A percentile compares a stretch with the other conserved stretches of the same genome.
Evolutionary conservation across 2,888 invertebrate genomes (phyloP).

Genomic region (Hesperia comma): DNA sequence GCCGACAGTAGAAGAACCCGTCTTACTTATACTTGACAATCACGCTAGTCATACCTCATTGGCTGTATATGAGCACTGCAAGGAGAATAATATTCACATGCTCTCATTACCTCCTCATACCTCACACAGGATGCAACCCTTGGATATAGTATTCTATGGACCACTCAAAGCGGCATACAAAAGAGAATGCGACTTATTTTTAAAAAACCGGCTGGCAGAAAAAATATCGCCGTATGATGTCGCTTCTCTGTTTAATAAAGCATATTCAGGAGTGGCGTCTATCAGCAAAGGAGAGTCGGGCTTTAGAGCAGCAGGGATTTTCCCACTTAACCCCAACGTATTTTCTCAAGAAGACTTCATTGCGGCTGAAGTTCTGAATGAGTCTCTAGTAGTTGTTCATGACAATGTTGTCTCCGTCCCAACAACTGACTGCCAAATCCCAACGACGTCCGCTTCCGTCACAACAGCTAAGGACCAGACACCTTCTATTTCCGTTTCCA

Average conservation of each 20-base stretch:
- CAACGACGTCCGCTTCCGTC: too few relatives aligned
- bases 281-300: slow-evolving; percentile 53
- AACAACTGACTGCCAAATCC: too few relatives aligned
- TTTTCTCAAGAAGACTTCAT: slow-evolving; percentile 49
- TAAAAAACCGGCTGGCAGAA: slow-evolving; percentile 47
- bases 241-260: slow-evolving; percentile 42
- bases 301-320: slow-evolving; percentile 52
- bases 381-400: too few relatives aligned
- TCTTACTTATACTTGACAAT: slow-evolving; percentile 44
- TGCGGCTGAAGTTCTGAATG: too few relatives aligned
- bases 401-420: too few relatives aligned
- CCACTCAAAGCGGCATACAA: slow-evolving; percentile 45
- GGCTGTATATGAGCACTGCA: slow-evolving; percentile 46
- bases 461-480: too few relatives aligned
- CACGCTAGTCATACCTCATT: slow-evolving; percentile 45
- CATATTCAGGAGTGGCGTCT: slow-evolving; percentile 43
- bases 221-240: slow-evolving; percentile 52
- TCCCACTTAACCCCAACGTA: slow-evolving; percentile 49
- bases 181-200: slow-evolving; percentile 50
- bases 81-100: slow-evolving; percentile 43
- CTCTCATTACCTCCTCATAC: slow-evolving; percentile 46
- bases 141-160: slow-evolving; percentile 44
- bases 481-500: too few relatives aligned
- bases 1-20: slow-evolving; percentile 41
- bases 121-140: slow-evolving; percentile 45